phyloP scores from a whole-genome alignment of 1,140 invertebrate genomes.

The Neotoxoptera formosana region DNA sequence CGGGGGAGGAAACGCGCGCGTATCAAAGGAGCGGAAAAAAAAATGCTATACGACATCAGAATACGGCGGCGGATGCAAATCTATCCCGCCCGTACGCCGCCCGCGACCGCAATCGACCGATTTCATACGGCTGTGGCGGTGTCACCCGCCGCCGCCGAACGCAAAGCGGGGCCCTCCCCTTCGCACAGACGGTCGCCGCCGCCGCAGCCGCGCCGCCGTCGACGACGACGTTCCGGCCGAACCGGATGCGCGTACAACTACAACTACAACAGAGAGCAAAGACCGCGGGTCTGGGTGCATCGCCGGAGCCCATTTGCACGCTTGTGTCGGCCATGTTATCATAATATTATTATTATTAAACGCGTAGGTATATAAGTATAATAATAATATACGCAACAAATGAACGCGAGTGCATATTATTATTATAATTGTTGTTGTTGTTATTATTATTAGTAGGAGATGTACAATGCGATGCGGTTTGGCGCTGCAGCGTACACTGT shows the following conservation, averaged over 20 bases:
- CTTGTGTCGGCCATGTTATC: background rate
- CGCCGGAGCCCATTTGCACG: background rate
- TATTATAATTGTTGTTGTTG: background rate
- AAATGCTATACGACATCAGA: constrained; percentile 24
- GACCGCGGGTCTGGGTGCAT: constrained; percentile 38
- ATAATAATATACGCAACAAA: background rate
- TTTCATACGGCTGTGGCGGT: constrained; percentile 23
- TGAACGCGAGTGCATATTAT: background rate
- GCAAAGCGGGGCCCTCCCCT: background rate
- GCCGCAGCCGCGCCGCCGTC: background rate
- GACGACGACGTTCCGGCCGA: background rate
- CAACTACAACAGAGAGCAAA: constrained; percentile 1
- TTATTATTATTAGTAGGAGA: background rate
- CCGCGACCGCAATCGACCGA: constrained; percentile 42
- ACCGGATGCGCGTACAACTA: constrained; percentile 17
- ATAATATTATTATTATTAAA: background rate
- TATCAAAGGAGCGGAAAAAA: constrained; percentile 17
- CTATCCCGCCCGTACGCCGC: constrained; percentile 26
- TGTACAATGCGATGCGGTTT: background rate
- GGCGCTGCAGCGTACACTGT: background rate
- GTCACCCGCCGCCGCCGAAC: background rate
- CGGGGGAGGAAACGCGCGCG: background rate
- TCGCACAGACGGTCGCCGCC: background rate
- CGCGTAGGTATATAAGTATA: too few relatives aligned
- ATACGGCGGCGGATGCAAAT: constrained; percentile 25